These are phyloP conservation scores for Eriosoma lanigerum DNA, from an alignment of 1,140 invertebrate species.

Conservation along the genomic window DNA sequence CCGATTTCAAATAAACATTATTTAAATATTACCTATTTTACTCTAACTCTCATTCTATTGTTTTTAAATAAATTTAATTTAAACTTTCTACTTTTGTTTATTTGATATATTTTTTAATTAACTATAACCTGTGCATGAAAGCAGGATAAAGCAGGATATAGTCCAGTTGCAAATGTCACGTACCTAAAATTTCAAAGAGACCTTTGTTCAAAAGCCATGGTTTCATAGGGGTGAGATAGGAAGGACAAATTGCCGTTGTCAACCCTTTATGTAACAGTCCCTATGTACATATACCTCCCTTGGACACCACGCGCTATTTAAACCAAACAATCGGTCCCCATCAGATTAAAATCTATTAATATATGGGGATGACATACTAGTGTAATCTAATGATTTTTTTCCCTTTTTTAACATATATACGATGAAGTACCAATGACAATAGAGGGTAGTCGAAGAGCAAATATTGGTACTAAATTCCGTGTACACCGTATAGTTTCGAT, in stretches of 20 bases:
- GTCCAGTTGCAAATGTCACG: slow-evolving; percentile 39
- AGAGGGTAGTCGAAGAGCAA: slow-evolving; percentile 46
- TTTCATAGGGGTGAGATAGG: slow-evolving; percentile 27
- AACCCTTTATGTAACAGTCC: slow-evolving; percentile 46
- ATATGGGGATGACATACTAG: slow-evolving; percentile 23
- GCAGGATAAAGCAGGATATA: slow-evolving; percentile 19
- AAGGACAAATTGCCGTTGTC: slow-evolving; percentile 51
- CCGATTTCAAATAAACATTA: too few relatives aligned
- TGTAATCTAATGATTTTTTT: slow-evolving; percentile 49
- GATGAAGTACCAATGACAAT: slow-evolving; percentile 51
- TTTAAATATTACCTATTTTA: too few relatives aligned
- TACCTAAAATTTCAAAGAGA: slow-evolving; percentile 46
- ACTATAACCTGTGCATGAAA: slow-evolving; percentile 33
- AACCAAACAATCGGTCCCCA: slow-evolving; percentile 50
- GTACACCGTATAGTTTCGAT: slow-evolving; percentile 47
- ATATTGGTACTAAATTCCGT: slow-evolving; percentile 46
- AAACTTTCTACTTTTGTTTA: not conserved
- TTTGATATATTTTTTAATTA: slow-evolving; percentile 34
- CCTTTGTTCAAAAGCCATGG: slow-evolving; percentile 42
- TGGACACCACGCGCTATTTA: slow-evolving; percentile 51
- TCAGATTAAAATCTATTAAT: slow-evolving; percentile 51
- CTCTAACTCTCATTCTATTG: not conserved
- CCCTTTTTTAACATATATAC: slow-evolving; percentile 37
- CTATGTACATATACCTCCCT: slow-evolving; percentile 37
- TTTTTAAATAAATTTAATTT: slow-evolving; percentile 3